phyloP scores from a whole-genome alignment of 92 coral and sea anemone species.

The Porites cylindrica region DNA sequence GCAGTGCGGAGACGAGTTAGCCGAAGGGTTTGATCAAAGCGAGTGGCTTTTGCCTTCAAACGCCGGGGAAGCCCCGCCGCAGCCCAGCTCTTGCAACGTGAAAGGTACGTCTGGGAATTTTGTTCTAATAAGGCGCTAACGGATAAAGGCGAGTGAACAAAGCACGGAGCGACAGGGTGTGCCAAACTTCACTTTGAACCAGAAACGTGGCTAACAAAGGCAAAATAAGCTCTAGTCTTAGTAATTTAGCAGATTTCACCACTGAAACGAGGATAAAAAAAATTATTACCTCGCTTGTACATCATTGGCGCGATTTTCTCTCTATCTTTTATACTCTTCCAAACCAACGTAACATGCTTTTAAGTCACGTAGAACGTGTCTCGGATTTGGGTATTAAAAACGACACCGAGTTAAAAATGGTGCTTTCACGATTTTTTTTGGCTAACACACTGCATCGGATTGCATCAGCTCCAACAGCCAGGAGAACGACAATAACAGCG shows the following conservation, averaged over 20 bases:
- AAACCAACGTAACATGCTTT: no score
- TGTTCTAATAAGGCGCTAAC: slow-evolving; percentile 8
- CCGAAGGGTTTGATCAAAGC: slow-evolving; percentile 38
- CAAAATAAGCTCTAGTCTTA: background rate
- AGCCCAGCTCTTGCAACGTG: slow-evolving; percentile 38
- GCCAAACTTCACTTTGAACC: background rate
- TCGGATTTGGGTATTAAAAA: no score
- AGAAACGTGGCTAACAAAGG: slow-evolving; percentile 10
- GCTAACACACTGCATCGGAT: no score
- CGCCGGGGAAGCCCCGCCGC: slow-evolving; percentile 51
- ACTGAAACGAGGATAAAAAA: background rate
- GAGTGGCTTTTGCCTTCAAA: slow-evolving; percentile 55
- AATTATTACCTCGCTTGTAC: background rate
- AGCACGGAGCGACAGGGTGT: background rate
- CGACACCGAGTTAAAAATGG: no score
- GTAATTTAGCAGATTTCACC: background rate
- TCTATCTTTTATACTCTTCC: no score
- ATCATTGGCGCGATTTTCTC: background rate
- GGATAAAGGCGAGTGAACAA: background rate
- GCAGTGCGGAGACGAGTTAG: slow-evolving; percentile 34
- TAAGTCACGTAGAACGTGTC: no score
- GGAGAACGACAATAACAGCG: no score
- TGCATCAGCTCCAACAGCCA: no score
- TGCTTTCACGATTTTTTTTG: no score
- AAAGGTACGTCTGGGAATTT: slow-evolving; percentile 35